A percentile compares a stretch with the other conserved stretches of the same genome.
phyloP scores from a whole-genome alignment of 1,140 invertebrate genomes.

The Saxidomus purpurata region DNA sequence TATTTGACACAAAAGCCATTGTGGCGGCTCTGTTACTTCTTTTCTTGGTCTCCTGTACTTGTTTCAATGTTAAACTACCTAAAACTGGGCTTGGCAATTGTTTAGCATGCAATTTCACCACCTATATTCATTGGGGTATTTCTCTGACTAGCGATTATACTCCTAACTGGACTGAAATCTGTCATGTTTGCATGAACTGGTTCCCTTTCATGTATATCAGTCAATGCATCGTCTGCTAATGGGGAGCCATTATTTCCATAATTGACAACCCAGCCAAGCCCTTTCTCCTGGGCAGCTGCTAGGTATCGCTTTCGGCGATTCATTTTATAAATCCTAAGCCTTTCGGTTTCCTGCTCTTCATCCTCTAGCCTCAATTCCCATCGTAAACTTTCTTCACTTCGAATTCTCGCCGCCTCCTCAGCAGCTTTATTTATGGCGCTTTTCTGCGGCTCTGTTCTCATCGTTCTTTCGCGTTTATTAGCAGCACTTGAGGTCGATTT shows the following conservation, averaged over 20 bases:
- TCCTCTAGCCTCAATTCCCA: slow-evolving; percentile 80
- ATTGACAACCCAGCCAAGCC: slow-evolving; percentile 79
- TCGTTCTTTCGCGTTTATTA: slow-evolving; percentile 47
- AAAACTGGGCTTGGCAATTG: neutral
- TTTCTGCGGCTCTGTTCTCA: slow-evolving; percentile 46
- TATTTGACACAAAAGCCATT: too few species aligned
- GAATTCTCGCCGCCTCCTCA: slow-evolving; percentile 43
- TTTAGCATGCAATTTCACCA: slow-evolving; percentile 55
- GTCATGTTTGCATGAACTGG: slow-evolving; percentile 26
- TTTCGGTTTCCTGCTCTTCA: slow-evolving; percentile 79
- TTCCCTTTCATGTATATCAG: slow-evolving; percentile 66
- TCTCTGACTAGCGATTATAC: slow-evolving; percentile 66
- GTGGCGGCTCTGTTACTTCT: too few species aligned
- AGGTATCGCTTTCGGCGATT: slow-evolving; percentile 83
- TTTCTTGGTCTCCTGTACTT: too few species aligned
- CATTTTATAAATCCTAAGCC: slow-evolving; percentile 82
- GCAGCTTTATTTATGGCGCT: slow-evolving; percentile 55
- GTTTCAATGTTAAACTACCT: too few species aligned
- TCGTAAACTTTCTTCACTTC: slow-evolving; percentile 78
- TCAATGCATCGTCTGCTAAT: slow-evolving; percentile 76
- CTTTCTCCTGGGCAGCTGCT: slow-evolving; percentile 81
- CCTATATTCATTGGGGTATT: slow-evolving; percentile 47
- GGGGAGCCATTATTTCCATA: slow-evolving; percentile 75
- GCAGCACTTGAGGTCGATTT: slow-evolving; percentile 49
- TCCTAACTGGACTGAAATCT: slow-evolving; percentile 71